Evolutionary conservation across 2,888 invertebrate genomes (phyloP).

Genomic region (Nineta flava): DNA sequence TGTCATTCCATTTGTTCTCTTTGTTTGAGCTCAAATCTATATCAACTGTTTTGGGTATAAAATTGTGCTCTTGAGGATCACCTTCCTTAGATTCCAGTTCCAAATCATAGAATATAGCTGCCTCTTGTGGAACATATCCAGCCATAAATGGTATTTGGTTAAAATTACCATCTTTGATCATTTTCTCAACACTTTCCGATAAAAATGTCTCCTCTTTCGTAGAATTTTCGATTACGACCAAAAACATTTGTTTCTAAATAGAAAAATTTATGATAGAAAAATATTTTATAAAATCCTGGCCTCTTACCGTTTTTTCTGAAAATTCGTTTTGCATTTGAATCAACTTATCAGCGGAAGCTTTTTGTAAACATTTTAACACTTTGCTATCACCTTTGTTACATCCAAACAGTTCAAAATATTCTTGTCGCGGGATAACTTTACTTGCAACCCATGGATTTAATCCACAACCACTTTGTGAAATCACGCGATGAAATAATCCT

Average conservation of each 20-base stretch:
- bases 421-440: neutral
- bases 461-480: neutral
- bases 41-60: neutral
- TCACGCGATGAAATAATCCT: neutral
- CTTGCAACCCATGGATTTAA: neutral
- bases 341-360: no score
- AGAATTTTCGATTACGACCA: neutral
- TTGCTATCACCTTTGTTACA: neutral
- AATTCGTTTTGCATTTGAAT: no score
- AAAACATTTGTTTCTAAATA: neutral
- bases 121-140: neutral
- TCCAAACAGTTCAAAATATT: neutral
- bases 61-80: neutral
- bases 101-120: neutral
- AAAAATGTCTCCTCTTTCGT: neutral
- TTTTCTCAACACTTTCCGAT: neutral
- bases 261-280: no score
- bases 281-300: no score
- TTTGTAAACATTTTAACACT: neutral
- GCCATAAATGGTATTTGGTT: neutral
- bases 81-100: neutral
- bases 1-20: neutral
- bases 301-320: no score
- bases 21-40: neutral
- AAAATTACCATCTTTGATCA: neutral